These are phyloP conservation scores for Xestobium rufovillosum DNA, from an alignment of 2,888 invertebrate genomes.

Conservation along the genomic window DNA sequence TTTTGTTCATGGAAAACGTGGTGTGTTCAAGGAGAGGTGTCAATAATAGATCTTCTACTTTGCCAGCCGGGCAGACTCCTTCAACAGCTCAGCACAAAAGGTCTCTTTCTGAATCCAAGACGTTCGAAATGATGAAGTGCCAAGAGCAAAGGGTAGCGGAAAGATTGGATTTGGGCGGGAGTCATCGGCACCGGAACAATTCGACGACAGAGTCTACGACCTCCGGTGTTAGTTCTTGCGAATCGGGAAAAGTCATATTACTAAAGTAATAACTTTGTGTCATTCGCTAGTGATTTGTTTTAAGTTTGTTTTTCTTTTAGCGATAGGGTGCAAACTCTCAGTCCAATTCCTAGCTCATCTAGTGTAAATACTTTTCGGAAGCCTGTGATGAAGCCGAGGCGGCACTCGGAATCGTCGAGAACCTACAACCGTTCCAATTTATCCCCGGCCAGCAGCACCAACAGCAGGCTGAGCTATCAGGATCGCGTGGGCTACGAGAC, in stretches of 20 bases:
- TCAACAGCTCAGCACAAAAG: constrained; percentile 50
- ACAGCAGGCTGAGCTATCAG: constrained; percentile 57
- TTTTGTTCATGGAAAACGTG: no score
- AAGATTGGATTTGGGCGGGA: constrained; percentile 27
- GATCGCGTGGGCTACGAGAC: constrained; percentile 72
- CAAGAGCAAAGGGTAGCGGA: constrained; percentile 20
- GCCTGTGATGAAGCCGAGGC: constrained; percentile 34
- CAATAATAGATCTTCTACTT: constrained; percentile 43
- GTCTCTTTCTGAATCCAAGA: constrained; percentile 62
- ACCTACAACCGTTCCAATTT: constrained; percentile 48
- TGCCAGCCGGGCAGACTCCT: constrained; percentile 50
- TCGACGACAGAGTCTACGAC: constrained; percentile 70
- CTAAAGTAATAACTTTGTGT: no score
- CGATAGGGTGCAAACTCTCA: constrained; percentile 69
- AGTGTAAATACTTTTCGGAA: constrained; percentile 47
- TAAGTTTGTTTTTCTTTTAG: constrained; percentile 46
- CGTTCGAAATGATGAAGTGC: constrained; percentile 52
- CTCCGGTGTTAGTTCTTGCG: constrained; percentile 75
- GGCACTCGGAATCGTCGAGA: constrained; percentile 47
- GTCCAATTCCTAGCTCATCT: constrained; percentile 82
- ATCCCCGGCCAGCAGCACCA: constrained; percentile 47
- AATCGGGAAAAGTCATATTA: no score
- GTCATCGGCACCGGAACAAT: constrained; percentile 49
- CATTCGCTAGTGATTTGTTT: no score
- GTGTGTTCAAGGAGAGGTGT: no score